Evolutionary conservation across 2,113 vertebrate genomes (phyloP), one percentile per base, ranked within the genome.

Genomic region (Microcebus griseorufus): DNA sequence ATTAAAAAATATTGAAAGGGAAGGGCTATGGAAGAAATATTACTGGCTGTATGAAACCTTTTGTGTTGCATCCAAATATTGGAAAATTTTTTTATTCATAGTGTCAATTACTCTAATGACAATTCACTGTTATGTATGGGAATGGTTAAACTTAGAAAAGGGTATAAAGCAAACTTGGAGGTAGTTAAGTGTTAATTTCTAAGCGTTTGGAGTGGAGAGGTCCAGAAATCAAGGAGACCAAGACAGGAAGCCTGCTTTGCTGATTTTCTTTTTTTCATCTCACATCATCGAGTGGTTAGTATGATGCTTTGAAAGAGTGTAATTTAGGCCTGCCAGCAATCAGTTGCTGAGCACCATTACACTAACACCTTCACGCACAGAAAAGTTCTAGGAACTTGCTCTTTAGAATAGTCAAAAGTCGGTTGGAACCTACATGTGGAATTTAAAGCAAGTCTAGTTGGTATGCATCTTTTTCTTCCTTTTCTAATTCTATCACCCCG

Each of bases 351-450:
- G 64, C 42, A 78, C 76, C 85, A 85, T 88, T 53, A 73, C 32
- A 17, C 81, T 88, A 92, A 79, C 87, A 89, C 86, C 87, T 80
- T 60, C 27, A 72, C 48, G 18, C 76, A 9, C 53, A 45, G 64
- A 17, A 20, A 23, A 79, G 78, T 91, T 89, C 69, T 53, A 85
- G 78, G 79, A 87, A 88, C 91, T 92, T 32, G 88, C 85, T 97
- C 85, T 92, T 90, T 90, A 60, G 58, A 96, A 93, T 94, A 96
- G 84, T 97, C 88, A 96, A 87, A 90, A 92, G 86, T 83, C 39
- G 1, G 17, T 23, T 48, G 78, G 55, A 92, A 42, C 22, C 67
- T 69, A 62, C 29, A 62, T 3, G 25, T 29, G 34, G 84, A 83
- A 72, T 92, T 69, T 64, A 83, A 88, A 93, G 32, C 64, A 67